Base-by-base conservation (phyloP, 2,888 invertebrate species). In the Agelastica alni region DNA sequence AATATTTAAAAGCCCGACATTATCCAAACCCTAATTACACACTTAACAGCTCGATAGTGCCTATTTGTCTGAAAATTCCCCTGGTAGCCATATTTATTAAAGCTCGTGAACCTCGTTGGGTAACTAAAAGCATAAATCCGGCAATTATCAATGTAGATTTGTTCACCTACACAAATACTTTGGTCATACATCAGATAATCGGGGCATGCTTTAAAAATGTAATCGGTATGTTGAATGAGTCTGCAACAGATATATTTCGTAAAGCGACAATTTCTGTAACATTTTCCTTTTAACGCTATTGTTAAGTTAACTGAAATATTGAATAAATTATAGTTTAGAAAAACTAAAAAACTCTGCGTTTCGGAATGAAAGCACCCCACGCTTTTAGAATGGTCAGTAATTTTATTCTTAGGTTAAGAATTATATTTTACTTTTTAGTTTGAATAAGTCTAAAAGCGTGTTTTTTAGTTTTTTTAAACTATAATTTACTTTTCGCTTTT, bases 201-300 rank as follows among this genome's bases (percentile, higher is more conserved):
- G 46, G 43, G 56, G 48, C 56, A 53, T 59, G 45, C 56, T 53
- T 59, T 56, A 59, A 56, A 59, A 59, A 56, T 51, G 47, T 52
- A 59, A 59, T 59, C 55, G 45, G 42, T 28, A 53, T 45, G 46
- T 51, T 55, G 48, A 53, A 49, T 55, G 39, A 26, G 42, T 32
- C 44, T 37, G 41, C 58, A 49, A 51, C 58, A 53, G 49, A 51
- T 32, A 54, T 55, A 55, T 52, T 26, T 52, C 39, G 43, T 53
- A 47, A 53, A 51, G 46, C 48, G 44, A 34, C 45, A 36, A 28
- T 34, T 12, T 37, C 22, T 41, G 48, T 26, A 28, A 12, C 20
- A 47, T 47, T 45, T 45, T 10, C 26, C 45, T 22, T 7, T n/a
- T n/a, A n/a, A n/a, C n/a, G n/a, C n/a, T n/a, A n/a, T n/a, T n/a